These are phyloP conservation scores for Catamblyrhynchus diadema DNA, from an alignment of 2,797 vertebrate species.

Conservation along the genomic window DNA sequence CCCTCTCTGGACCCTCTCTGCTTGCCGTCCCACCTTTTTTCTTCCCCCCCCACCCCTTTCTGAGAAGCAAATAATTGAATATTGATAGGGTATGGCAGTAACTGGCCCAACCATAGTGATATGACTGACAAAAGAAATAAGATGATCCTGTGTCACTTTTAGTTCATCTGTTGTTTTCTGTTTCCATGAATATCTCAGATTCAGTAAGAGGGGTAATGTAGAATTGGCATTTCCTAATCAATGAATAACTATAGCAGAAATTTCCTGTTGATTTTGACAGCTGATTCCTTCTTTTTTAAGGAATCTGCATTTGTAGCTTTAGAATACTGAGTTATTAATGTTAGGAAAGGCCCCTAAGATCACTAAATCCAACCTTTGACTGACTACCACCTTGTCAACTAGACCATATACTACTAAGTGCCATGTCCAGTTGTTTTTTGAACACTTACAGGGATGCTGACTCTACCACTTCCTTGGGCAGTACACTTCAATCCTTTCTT, in stretches of 20 bases:
- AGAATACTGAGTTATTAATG: background rate
- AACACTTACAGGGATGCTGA: background rate
- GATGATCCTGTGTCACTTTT: background rate
- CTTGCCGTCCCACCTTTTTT: background rate
- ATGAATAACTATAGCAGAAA: background rate
- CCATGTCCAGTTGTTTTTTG: background rate
- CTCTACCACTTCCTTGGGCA: background rate
- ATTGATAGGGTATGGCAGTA: background rate
- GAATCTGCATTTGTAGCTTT: background rate
- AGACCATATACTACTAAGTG: background rate
- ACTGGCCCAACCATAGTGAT: background rate
- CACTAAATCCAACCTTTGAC: background rate
- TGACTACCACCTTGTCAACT: background rate
- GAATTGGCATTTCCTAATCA: background rate
- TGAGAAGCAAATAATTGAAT: background rate
- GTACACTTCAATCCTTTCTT: background rate
- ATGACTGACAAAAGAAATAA: background rate
- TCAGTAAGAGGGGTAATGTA: background rate
- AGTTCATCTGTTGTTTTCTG: background rate
- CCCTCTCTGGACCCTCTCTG: background rate
- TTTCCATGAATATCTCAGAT: background rate
- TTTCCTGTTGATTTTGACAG: background rate
- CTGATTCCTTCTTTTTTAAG: background rate
- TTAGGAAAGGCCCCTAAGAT: background rate
- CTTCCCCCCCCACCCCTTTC: accelerated